A percentile compares a stretch with the other conserved stretches of the same genome.
Conservation (phyloP, 2,888 invertebrate genomes). For the Embidobia sp. region DNA sequence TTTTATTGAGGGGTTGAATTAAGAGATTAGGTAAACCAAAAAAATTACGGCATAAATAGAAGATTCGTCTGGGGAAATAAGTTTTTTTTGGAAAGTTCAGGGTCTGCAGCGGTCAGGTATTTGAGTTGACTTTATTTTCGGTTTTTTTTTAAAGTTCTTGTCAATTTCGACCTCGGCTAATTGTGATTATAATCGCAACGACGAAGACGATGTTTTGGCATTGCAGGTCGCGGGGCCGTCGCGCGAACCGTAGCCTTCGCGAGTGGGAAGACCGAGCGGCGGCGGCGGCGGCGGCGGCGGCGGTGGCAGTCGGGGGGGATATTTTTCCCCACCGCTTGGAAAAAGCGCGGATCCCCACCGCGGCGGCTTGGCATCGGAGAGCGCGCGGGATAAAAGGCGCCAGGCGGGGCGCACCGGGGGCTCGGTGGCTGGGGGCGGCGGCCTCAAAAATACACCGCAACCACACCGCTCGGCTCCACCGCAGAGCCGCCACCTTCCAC, state of each 20-base stretch:
- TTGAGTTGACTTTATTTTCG: no score
- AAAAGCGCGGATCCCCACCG: slow-evolving; percentile 76
- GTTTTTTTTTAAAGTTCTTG: no score
- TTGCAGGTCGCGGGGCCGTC: slow-evolving; percentile 63
- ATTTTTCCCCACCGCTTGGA: slow-evolving; percentile 80
- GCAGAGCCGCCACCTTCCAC: slow-evolving; percentile 82
- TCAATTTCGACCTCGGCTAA: no score
- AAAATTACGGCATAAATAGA: no score
- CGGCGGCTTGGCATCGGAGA: slow-evolving; percentile 69
- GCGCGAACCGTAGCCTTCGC: slow-evolving; percentile 66
- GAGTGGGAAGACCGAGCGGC: slow-evolving; percentile 62
- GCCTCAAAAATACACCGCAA: slow-evolving; percentile 82
- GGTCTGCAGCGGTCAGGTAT: no score
- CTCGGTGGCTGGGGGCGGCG: slow-evolving; percentile 79
- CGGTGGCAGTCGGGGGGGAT: slow-evolving; percentile 65
- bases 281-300: slow-evolving; percentile 23
- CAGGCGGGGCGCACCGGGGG: slow-evolving; percentile 68
- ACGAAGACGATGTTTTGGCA: slow-evolving; percentile 46
- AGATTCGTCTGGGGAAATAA: no score
- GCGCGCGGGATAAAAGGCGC: slow-evolving; percentile 60
- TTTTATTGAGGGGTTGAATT: no score
- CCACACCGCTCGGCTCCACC: slow-evolving; percentile 81
- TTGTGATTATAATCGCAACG: slow-evolving; percentile 1
- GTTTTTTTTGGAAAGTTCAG: no score
- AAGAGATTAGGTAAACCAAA: no score